Evolutionary conservation across 1,140 invertebrate species (phyloP).

Genomic region (Venturia canescens): DNA sequence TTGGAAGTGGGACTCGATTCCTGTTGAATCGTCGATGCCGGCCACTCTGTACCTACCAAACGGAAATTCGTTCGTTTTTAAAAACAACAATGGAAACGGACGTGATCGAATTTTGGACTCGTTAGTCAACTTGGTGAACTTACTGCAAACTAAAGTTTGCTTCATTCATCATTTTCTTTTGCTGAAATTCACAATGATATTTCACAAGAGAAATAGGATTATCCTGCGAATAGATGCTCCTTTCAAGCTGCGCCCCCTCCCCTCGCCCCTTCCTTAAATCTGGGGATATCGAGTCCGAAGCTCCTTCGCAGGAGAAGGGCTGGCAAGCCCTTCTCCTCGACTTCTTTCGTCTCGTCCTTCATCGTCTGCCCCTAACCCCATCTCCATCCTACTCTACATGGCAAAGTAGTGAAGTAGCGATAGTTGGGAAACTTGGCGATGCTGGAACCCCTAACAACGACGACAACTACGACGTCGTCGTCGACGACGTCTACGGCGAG

Average conservation of each 20-base stretch:
- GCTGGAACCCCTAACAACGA: constrained; percentile 55
- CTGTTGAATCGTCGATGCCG: too few relatives aligned
- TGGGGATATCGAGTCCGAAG: not conserved
- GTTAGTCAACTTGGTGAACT: too few relatives aligned
- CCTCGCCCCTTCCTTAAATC: too few relatives aligned
- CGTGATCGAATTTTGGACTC: too few relatives aligned
- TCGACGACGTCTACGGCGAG: not conserved
- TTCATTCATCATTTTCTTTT: not conserved
- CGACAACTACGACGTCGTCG: constrained; percentile 36
- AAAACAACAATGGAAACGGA: too few relatives aligned
- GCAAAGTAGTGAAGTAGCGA: constrained; percentile 65
- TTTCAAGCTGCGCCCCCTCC: constrained; percentile 9
- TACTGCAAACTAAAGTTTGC: too few relatives aligned
- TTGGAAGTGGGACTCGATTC: too few relatives aligned
- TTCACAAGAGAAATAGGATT: constrained; percentile 20
- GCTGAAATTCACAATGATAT: not conserved
- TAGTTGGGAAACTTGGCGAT: constrained; percentile 75
- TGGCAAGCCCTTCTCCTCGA: not conserved
- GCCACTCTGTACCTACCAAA: too few relatives aligned
- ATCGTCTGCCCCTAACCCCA: constrained; percentile 4
- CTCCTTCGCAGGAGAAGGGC: constrained; percentile 11
- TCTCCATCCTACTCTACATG: constrained; percentile 30
- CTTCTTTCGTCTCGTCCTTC: constrained; percentile 26
- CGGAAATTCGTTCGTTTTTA: too few relatives aligned
- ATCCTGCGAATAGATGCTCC: constrained; percentile 25